Base-by-base conservation (phyloP, 2,797 vertebrate species). In the Phataginus tetradactyla region DNA sequence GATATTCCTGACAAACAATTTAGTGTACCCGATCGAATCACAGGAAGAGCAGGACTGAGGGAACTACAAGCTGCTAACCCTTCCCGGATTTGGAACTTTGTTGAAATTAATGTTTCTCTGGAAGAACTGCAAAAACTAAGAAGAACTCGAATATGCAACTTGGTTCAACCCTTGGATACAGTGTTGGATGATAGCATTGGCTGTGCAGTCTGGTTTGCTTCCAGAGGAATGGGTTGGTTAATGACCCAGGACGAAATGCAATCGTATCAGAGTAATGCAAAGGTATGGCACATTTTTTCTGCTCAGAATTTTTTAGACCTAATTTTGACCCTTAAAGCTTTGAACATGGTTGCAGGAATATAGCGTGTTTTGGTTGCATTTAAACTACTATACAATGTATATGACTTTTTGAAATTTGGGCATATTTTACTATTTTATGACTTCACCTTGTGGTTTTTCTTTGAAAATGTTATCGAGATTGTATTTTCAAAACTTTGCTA, bases 181-280 rank as follows among this genome's bases (percentile, higher is more conserved):
- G 99, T 99, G 95, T 98, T 99, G 21, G 99, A 99, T 86, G 99
- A 99, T 96, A 99, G 99, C 97, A 99, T 99, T 51, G 99, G 99
- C 37, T 99, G 99, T 96, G 99, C 99, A 0, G 98, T 99, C 96
- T 99, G 99, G 99, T 99, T 99, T 97, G 99, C 99, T 37, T 99
- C 99, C 7, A 99, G 99, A 98, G 99, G 99, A 85, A 86, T 55
- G 0, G 99, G 99, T 8, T 86, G 98, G 68, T 32, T 99, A 61
- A 83, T 13, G 13, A 98, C 98, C 17, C 98, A 97, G 49, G 83
- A 94, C 42, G 97, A 98, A 64, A 86, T 89, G 94, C 98, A 90
- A 69, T 95, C 94, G 0, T 99, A 99, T 96, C 98, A 90, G 34
- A 99, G 99, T 42, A 95, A 97, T 23, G 99, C 99, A 87, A 99